Evolutionary conservation across 2,113 vertebrate species (phyloP), one percentile per base, ranked within the genome.

Genomic region (Aspiorhynchus laticeps): DNA sequence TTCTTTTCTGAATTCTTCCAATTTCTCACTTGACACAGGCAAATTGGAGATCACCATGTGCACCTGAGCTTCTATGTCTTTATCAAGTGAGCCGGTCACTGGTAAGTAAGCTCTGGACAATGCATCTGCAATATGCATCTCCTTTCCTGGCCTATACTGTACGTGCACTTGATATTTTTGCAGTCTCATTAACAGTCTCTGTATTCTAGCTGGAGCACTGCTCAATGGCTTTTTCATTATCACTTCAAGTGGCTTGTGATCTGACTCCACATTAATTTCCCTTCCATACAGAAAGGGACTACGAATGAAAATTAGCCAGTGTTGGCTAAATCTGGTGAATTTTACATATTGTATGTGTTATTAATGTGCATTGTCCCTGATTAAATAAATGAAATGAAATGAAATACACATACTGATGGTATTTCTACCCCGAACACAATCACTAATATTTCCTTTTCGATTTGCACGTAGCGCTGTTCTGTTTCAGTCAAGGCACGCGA

Each of bases 161-260:
- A 86, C 71, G 1, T 83, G 71, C 5, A 88, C 77, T 63, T 83
- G 73, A 46, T 83, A 56, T 48, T 84, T 86, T 19, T 86, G 84
- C 17, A 83, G 19, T 28, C 46, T 46, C 67, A 75, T 86, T 33
- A 88, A 69, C 11, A 85, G 48, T 74, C 31, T 71, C 48, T 85
- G 83, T 69, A 85, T 86, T 88, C 53, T 86, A 77, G 80, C 71
- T 86, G 87, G 79, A 77, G 77, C 78, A 14, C 53, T 71, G 59
- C 79, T 82, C 53, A 88, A 33, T 0, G 11, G 85, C 38, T 85
- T 85, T 80, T 85, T 82, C 67, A 76, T 82, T 3, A 86, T 82
- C 21, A 5, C 76, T 36, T 85, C 69, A 2, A 88, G 56, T 2
- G 84, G 71, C 8, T 86, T 88, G 67, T 85, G 61, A 19, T 85